Evolutionary conservation across 2,888 invertebrate species (phyloP).

Genomic region (Nasonovia ribisnigri): DNA sequence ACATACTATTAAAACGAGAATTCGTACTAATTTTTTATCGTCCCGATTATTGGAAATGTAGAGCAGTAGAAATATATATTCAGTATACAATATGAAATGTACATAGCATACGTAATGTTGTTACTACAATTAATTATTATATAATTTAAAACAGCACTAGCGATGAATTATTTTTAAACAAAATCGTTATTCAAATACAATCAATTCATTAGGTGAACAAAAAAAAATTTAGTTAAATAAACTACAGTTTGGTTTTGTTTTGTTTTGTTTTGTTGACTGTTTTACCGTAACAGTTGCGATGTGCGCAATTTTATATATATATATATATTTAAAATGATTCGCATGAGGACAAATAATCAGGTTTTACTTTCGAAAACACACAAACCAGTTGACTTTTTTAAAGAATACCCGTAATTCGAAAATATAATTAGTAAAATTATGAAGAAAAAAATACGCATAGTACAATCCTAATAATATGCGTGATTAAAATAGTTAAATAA

Average conservation of each 20-base stretch:
- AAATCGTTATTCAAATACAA: too few species aligned
- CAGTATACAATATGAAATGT: background rate
- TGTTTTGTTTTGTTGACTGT: background rate
- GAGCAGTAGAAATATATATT: too few species aligned
- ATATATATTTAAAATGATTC: background rate
- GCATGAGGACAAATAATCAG: constrained; percentile 44
- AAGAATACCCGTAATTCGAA: background rate
- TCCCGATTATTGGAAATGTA: background rate
- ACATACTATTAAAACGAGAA: background rate
- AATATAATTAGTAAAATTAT: background rate
- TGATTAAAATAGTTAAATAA: background rate
- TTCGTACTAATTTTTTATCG: background rate
- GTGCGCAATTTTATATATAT: background rate
- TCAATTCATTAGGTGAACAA: too few species aligned
- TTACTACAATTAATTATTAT: background rate
- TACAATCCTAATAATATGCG: background rate
- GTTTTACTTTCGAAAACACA: constrained; percentile 54
- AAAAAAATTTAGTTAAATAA: too few species aligned
- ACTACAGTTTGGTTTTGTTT: background rate
- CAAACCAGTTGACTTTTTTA: constrained; percentile 43
- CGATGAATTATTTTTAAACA: background rate
- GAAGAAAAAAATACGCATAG: background rate
- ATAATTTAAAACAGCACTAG: background rate
- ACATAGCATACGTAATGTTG: background rate
- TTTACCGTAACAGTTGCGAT: background rate